A percentile compares a stretch with the other conserved stretches of the same genome.
Evolutionary conservation across 2,113 vertebrate genomes (phyloP).

Genomic region (Hymenochirus boettgeri): DNA sequence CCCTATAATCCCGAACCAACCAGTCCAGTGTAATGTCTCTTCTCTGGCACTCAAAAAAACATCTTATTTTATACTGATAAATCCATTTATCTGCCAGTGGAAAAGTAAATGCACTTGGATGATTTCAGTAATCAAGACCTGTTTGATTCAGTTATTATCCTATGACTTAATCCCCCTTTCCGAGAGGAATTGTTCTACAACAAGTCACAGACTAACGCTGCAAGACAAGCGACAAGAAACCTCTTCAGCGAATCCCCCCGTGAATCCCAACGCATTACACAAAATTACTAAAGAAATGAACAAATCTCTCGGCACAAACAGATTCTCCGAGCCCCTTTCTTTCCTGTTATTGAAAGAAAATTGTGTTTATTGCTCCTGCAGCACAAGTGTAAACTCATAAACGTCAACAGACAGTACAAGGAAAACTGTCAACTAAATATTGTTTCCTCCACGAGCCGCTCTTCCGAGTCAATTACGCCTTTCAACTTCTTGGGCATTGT

Average conservation of each 20-base stretch:
- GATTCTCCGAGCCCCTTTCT: conserved; percentile 72
- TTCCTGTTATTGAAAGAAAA: conserved; percentile 88
- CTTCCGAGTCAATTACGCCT: conserved; percentile 99
- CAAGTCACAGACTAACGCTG: conserved; percentile 65
- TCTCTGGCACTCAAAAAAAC: no score
- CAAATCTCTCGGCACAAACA: conserved; percentile 69
- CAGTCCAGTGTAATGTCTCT: no score
- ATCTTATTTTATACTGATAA: no score
- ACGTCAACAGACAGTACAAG: conserved; percentile 91
- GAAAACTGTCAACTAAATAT: conserved; percentile 97
- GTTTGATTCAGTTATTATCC: not conserved
- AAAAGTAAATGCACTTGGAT: not conserved
- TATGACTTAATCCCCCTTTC: not conserved
- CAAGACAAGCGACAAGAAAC: conserved; percentile 67
- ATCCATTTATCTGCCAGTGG: no score
- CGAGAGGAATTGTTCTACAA: conserved; percentile 56
- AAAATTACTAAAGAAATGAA: conserved; percentile 74
- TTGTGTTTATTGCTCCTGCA: conserved; percentile 94
- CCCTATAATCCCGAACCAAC: no score
- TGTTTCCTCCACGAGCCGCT: conserved; percentile 93
- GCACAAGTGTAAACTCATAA: conserved; percentile 97
- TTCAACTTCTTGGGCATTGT: conserved; percentile 94
- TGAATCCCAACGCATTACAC: conserved; percentile 66
- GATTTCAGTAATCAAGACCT: not conserved
- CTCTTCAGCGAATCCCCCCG: conserved; percentile 40